Evolutionary conservation across 2,113 vertebrate genomes (phyloP), one percentile per base, ranked within the genome.

Genomic region (Corythoichthys haematopterus): DNA sequence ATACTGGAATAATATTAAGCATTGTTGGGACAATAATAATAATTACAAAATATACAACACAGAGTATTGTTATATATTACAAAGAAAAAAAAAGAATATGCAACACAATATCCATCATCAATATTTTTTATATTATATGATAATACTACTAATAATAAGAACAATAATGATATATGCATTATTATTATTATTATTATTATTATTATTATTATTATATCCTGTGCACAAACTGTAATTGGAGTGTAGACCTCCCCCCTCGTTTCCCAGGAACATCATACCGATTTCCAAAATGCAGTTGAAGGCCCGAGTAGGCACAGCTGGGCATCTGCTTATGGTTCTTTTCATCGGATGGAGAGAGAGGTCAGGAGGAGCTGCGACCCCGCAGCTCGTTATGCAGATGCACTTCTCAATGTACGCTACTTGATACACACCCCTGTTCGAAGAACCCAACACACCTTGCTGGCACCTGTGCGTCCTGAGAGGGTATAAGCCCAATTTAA

Each of bases 211-310:
- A 7, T 12, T 36, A 5, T 13, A 12, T 55, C 28, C 4, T 55
- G 1, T 33, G 3, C 35, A 53, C 16, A n/a, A n/a, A 55, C 28
- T 20, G 2, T 28, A 55, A 28, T 7, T 55, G 28, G 52, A 55
- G 37, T 16, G 37, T 59, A 3, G 37, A 61, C 40, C 12, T 61
- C 81, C 86, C 65, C 70, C 53, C 64, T 47, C 55, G 66, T 92
- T 94, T 94, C 93, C 91, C 93, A 93, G 90, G 89, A 85, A 94
- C 93, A 94, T 94, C 93, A 94, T 91, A 92, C 88, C 88, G 89
- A 93, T 94, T 94, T 94, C 87, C 81, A 85, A 93, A 91, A 88
- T 92, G 92, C 90, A 87, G 92, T 92, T 93, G 92, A 93, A 93
- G 93, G 91, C 88, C 92, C 84, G 88, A 90, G 87, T 89, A 90